phyloP scores from a whole-genome alignment of 30 jellyfish, hydroid and myxozoan species.

The Rhopilema esculentum region DNA sequence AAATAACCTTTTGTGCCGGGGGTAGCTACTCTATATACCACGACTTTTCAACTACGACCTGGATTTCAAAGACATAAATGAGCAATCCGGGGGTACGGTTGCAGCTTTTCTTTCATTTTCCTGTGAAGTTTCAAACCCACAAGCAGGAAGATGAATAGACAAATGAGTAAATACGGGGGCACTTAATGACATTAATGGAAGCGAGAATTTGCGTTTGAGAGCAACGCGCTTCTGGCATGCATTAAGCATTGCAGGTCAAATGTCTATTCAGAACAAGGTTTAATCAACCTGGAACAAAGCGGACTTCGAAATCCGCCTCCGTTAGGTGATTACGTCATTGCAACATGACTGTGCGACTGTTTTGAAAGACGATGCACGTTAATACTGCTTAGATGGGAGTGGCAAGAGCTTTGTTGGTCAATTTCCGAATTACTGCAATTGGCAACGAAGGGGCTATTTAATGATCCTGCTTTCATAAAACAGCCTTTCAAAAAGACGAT shows the following conservation, averaged over 20 bases:
- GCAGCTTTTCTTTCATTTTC: neutral
- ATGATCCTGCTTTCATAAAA: too few relatives aligned
- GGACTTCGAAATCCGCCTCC: neutral
- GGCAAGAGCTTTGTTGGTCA: too few relatives aligned
- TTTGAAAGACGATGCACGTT: too few relatives aligned
- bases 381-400: too few relatives aligned
- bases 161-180: neutral
- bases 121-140: neutral
- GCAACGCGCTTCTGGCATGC: neutral
- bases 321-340: neutral
- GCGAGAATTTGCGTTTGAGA: neutral
- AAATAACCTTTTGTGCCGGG: constrained; percentile 10
- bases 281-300: neutral
- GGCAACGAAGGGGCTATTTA: too few relatives aligned
- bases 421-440: too few relatives aligned
- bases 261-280: neutral
- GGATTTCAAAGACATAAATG: neutral
- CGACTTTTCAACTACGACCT: neutral
- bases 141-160: neutral
- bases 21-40: neutral
- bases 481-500: too few relatives aligned
- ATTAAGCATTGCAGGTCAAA: neutral
- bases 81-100: neutral
- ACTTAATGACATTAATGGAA: neutral
- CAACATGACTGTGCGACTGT: too few relatives aligned